A percentile compares a stretch with the other conserved stretches of the same genome.
These are phyloP conservation scores for Corythoichthys haematopterus DNA, from an alignment of 2,113 vertebrate species.

Conservation along the genomic window DNA sequence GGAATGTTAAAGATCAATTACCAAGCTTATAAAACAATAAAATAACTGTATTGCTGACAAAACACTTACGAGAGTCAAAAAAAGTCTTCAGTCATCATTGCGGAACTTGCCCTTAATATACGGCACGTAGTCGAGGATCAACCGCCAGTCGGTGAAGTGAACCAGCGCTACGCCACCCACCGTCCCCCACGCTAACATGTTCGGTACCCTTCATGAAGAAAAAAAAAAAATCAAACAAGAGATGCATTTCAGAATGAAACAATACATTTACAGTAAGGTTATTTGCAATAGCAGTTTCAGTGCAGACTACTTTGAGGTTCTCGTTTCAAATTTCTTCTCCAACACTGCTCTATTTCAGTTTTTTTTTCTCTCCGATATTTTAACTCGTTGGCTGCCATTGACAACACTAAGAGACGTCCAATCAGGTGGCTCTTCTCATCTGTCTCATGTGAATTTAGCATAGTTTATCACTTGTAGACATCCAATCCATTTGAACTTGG, in stretches of 20 bases:
- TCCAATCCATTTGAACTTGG: too few relatives aligned
- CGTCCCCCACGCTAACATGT: slow-evolving; percentile 72
- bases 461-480: too few relatives aligned
- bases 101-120: slow-evolving; percentile 85
- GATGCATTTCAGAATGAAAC: not conserved
- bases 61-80: slow-evolving; percentile 39
- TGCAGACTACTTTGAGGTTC: not conserved
- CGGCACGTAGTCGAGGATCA: slow-evolving; percentile 89
- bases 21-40: too few relatives aligned
- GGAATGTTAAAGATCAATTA: too few relatives aligned
- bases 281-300: not conserved
- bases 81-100: slow-evolving; percentile 65
- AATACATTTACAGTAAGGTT: not conserved
- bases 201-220: slow-evolving; percentile 77
- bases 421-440: too few relatives aligned
- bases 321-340: too few relatives aligned
- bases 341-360: too few relatives aligned
- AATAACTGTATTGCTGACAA: not conserved
- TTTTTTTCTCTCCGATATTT: too few relatives aligned
- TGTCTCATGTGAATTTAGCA: too few relatives aligned
- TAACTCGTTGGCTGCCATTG: too few relatives aligned
- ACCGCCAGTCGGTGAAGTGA: slow-evolving; percentile 86
- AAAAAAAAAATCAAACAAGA: not conserved
- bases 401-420: too few relatives aligned
- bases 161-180: slow-evolving; percentile 76